Evolutionary conservation across 2,888 invertebrate species (phyloP).

Genomic region (Cheiracanthium punctorium): DNA sequence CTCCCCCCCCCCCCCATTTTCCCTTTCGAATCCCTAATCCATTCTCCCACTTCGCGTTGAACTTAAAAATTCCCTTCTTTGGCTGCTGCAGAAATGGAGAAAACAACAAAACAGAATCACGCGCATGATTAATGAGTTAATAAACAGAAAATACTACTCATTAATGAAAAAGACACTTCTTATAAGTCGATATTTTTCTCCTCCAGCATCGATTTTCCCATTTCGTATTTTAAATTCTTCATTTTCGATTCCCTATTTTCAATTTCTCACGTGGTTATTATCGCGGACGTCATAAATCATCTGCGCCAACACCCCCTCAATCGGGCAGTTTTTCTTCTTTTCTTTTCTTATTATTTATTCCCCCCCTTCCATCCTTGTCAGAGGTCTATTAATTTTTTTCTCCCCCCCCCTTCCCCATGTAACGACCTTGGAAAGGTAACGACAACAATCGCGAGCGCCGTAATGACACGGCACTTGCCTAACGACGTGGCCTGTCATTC

Average conservation of each 20-base stretch:
- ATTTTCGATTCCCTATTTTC: not conserved
- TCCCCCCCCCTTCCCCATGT: not conserved
- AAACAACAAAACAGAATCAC: no score
- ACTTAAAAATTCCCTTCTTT: no score
- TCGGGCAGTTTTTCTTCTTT: not conserved
- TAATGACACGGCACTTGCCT: not conserved
- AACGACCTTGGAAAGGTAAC: conserved; percentile 4
- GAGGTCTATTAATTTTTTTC: not conserved
- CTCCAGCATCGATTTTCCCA: not conserved
- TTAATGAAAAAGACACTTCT: not conserved
- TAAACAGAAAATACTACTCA: no score
- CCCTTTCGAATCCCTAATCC: no score
- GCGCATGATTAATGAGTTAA: no score
- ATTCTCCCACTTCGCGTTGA: no score
- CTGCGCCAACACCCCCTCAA: not conserved
- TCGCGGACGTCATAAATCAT: not conserved
- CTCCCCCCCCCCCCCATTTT: no score
- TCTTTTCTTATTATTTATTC: no score
- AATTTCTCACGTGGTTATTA: not conserved
- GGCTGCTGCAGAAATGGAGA: no score
- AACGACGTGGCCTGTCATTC: not conserved
- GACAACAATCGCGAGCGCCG: not conserved
- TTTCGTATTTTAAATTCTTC: not conserved
- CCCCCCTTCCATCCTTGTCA: not conserved
- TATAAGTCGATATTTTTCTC: not conserved